Evolutionary conservation across 1,140 invertebrate genomes (phyloP), one percentile per base, ranked within the genome.

Genomic region (Lordiphosa stackelbergi): DNA sequence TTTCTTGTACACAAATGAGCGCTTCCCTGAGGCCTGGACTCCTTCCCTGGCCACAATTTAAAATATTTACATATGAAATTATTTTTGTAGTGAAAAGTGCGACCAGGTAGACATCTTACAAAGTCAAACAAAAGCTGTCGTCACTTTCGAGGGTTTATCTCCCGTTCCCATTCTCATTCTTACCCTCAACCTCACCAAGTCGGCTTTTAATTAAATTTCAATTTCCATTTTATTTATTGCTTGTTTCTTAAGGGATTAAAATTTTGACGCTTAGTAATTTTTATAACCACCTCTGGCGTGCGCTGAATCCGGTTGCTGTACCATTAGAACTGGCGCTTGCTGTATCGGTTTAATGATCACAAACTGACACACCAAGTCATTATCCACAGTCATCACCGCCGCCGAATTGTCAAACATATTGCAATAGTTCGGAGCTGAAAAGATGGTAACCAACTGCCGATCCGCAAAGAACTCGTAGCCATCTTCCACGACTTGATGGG

Each of bases 381-480:
- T 96, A 88, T 99, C 97, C 7, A 99, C 97, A 73, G 95, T 96
- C 97, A 99, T 98, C 96, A 99, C 98, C 48, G 96, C 97, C 55
- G 88, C 90, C 38, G 97, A 97, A 89, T 99, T 99, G 88, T 99
- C 98, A 88, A 99, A 99, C 89, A 99, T 97, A 47, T 95, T 5
- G 95, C 93, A 75, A 95, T 68, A 68, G 10, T 68, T 68, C 2
- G 65, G 65, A 0, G 65, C 65, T 28, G 94, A 95, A 84, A 99
- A 99, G 8, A 99, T 89, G 6, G 98, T 99, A 8, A 99, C 98
- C 53, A 99, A 90, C 86, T 98, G 97, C 73, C 97, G 91, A 88
- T 98, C 98, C 1, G 97, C 97, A 88, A 99, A 99, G 88, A 99
- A 98, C 89, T 99, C 97, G 88, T 98, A 98, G 7, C 97, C 97